Evolutionary conservation across 2,113 vertebrate genomes (phyloP).

Genomic region (Cyprinodon variegatus): DNA sequence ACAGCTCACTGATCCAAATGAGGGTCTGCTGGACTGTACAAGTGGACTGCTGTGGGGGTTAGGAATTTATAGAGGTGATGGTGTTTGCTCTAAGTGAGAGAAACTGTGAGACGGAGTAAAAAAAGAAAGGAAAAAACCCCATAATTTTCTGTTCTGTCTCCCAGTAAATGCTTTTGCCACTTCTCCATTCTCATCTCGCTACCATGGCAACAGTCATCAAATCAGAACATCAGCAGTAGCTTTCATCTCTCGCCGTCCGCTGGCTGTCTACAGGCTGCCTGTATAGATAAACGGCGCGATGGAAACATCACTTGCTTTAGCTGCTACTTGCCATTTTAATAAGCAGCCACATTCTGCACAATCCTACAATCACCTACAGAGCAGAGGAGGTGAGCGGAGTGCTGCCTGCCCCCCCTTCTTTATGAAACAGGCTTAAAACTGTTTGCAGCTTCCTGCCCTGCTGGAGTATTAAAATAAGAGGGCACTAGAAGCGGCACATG

Average conservation of each 20-base stretch:
- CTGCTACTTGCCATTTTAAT: conserved; percentile 52
- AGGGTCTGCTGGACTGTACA: conserved; percentile 59
- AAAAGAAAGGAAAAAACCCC: neutral
- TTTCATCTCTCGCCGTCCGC: conserved; percentile 65
- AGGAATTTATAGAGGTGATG: conserved; percentile 14
- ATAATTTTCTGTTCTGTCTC: conserved; percentile 45
- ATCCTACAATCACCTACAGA: conserved; percentile 40
- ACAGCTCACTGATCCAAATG: conserved; percentile 70
- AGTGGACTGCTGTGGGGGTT: conserved; percentile 37
- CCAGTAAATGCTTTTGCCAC: conserved; percentile 35
- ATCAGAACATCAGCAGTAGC: conserved; percentile 71
- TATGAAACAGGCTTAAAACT: conserved; percentile 57
- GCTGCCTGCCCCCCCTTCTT: neutral
- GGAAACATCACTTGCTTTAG: conserved; percentile 52
- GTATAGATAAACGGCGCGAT: conserved; percentile 64
- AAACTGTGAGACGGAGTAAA: neutral
- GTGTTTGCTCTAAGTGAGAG: conserved; percentile 2
- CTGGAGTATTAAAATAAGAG: conserved; percentile 72
- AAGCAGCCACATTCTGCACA: conserved; percentile 28
- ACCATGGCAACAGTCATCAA: conserved; percentile 80
- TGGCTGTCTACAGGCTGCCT: conserved; percentile 58
- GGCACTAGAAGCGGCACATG: conserved; percentile 74
- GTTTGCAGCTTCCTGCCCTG: conserved; percentile 61
- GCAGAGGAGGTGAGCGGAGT: conserved; percentile 34
- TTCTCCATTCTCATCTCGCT: conserved; percentile 62